Evolutionary conservation across 2,888 invertebrate genomes (phyloP).

Genomic region (Coelinius sp.): DNA sequence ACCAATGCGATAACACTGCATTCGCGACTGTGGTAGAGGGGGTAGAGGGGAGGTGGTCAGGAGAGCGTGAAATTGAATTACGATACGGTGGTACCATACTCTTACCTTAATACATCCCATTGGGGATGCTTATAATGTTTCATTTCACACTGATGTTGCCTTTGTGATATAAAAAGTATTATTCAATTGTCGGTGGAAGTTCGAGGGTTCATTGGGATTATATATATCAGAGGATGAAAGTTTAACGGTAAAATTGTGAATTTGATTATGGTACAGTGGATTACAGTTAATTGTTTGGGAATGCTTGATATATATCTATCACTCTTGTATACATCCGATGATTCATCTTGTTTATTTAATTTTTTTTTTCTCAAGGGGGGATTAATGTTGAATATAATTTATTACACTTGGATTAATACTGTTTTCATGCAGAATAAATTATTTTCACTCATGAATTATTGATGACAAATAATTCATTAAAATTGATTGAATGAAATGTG

Average conservation of each 20-base stretch:
- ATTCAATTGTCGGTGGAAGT: conserved; percentile 12
- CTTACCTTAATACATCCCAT: conserved; percentile 28
- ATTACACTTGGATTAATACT: not conserved
- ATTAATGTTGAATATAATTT: not conserved
- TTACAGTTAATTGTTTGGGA: conserved; percentile 23
- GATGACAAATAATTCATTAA: not conserved
- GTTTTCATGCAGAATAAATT: not conserved
- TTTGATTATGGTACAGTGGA: not conserved
- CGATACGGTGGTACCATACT: conserved; percentile 45
- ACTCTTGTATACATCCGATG: conserved; percentile 4
- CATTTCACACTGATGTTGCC: conserved; percentile 25
- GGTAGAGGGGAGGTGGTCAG: conserved; percentile 40
- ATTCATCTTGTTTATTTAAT: conserved; percentile 1
- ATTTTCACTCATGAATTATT: not conserved
- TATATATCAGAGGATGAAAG: conserved; percentile 27
- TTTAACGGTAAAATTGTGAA: conserved; percentile 33
- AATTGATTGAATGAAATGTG: conserved; percentile 53
- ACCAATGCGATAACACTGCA: conserved; percentile 51
- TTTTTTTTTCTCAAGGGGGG: not conserved
- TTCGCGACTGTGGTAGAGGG: conserved; percentile 14
- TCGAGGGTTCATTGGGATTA: not conserved
- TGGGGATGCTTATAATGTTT: conserved; percentile 25
- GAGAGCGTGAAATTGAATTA: conserved; percentile 60
- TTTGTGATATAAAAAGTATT: conserved; percentile 1
- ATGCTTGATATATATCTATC: conserved; percentile 24